Conservation (phyloP, 2,113 vertebrate genomes). For the Alexandromys fortis region DNA sequence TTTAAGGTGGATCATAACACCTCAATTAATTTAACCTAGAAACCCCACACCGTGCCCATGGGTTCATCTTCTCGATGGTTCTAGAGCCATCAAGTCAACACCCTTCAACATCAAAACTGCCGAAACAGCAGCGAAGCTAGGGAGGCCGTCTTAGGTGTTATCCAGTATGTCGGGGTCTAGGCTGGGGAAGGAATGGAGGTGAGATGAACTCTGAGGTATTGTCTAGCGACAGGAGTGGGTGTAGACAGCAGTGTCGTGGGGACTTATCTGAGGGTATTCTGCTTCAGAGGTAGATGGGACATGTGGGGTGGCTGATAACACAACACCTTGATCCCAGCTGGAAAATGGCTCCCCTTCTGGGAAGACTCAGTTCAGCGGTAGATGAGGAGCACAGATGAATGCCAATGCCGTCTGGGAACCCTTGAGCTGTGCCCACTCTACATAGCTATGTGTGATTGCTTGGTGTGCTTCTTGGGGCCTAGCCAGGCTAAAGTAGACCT, state of each 20-base stretch:
- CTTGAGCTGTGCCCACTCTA: not conserved
- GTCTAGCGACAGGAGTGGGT: not conserved
- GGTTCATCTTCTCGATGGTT: not conserved
- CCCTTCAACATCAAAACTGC: not conserved
- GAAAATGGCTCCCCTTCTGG: not conserved
- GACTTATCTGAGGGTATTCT: not conserved
- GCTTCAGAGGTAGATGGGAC: not conserved
- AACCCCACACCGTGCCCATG: not conserved
- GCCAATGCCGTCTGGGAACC: not conserved
- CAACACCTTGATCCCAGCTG: not conserved
- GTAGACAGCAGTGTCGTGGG: not conserved
- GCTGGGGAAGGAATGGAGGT: not conserved
- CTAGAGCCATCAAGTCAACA: not conserved
- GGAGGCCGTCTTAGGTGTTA: not conserved
- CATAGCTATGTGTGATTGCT: not conserved
- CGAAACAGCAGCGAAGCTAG: not conserved
- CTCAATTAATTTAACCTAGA: not conserved
- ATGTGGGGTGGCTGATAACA: not conserved
- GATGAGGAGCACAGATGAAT: not conserved
- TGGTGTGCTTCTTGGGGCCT: not conserved
- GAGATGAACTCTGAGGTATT: not conserved
- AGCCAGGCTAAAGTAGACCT: not conserved
- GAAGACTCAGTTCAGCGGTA: not conserved
- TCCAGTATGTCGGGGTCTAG: not conserved
- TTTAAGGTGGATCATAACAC: not conserved